Conservation (phyloP, 2,113 vertebrate species). For the Microcebus ravelobensis region DNA sequence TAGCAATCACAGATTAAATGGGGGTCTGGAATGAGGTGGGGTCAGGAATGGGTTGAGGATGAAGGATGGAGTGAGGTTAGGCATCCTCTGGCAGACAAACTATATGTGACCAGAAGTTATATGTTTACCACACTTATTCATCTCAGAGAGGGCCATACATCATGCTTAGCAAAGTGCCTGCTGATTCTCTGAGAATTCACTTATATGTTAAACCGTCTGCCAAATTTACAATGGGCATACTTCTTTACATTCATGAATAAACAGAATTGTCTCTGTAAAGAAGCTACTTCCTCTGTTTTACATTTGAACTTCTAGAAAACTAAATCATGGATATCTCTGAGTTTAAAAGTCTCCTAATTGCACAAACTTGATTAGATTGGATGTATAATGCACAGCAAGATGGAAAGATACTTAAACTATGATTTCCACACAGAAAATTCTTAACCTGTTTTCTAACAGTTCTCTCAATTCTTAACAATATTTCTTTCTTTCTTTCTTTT, state of each 20-base stretch:
- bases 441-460: neutral
- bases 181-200: conserved; percentile 34
- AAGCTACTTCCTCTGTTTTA: neutral
- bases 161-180: neutral
- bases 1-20: conserved; percentile 18
- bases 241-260: neutral
- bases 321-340: neutral
- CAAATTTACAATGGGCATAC: neutral
- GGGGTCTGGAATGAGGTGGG: neutral
- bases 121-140: conserved; percentile 50
- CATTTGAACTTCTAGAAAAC: neutral
- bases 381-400: neutral
- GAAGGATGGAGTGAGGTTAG: conserved; percentile 51
- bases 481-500: neutral
- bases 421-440: neutral
- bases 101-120: conserved; percentile 55
- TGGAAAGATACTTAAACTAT: neutral
- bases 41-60: conserved; percentile 63
- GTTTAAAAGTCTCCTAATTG: neutral
- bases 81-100: conserved; percentile 59
- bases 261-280: neutral
- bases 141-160: conserved; percentile 22
- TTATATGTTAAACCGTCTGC: neutral
- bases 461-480: neutral
- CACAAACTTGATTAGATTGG: neutral